Percentiles rank a stretch among this genome's conserved stretches.
These are phyloP conservation scores for Catajapyx aquilonaris DNA, from an alignment of 1,140 invertebrate species.

Conservation along the genomic window DNA sequence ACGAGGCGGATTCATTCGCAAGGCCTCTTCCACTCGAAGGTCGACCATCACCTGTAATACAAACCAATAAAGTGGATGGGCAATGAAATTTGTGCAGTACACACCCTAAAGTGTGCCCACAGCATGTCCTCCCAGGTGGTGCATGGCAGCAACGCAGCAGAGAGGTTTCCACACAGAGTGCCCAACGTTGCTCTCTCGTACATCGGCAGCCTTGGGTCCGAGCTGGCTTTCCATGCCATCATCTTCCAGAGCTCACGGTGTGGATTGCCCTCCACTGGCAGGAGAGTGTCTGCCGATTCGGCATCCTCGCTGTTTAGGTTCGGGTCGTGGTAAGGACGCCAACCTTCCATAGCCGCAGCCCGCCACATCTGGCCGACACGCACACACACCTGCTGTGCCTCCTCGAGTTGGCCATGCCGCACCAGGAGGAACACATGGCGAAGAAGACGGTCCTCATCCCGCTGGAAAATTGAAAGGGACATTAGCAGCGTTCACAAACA, in stretches of 20 bases:
- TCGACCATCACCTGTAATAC: slow-evolving; percentile 59
- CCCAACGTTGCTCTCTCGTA: slow-evolving; percentile 40
- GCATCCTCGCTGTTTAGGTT: slow-evolving; percentile 30
- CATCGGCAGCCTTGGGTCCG: slow-evolving; percentile 24
- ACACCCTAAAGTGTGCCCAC: slow-evolving; percentile 73
- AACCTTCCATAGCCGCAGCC: slow-evolving; percentile 72
- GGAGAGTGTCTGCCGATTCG: too few relatives aligned
- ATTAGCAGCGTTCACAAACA: too few relatives aligned
- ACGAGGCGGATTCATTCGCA: slow-evolving; percentile 23
- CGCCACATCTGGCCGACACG: slow-evolving; percentile 74
- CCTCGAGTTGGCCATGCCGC: slow-evolving; percentile 60
- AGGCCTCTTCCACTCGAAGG: slow-evolving; percentile 54
- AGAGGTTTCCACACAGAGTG: slow-evolving; percentile 61
- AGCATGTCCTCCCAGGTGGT: slow-evolving; percentile 69
- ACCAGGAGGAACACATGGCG: slow-evolving; percentile 50
- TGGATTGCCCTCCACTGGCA: slow-evolving; percentile 58
- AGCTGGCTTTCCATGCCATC: slow-evolving; percentile 49
- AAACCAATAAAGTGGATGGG: too few relatives aligned
- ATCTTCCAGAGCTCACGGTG: slow-evolving; percentile 78
- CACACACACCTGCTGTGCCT: slow-evolving; percentile 61
- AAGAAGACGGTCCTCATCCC: slow-evolving; percentile 61
- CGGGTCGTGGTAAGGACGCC: slow-evolving; percentile 62
- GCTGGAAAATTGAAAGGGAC: slow-evolving; percentile 16
- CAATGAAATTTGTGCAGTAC: too few relatives aligned
- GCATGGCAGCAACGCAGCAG: slow-evolving; percentile 47